Conservation (phyloP, 2,797 vertebrate species). For the Halcyon chelicuti region DNA sequence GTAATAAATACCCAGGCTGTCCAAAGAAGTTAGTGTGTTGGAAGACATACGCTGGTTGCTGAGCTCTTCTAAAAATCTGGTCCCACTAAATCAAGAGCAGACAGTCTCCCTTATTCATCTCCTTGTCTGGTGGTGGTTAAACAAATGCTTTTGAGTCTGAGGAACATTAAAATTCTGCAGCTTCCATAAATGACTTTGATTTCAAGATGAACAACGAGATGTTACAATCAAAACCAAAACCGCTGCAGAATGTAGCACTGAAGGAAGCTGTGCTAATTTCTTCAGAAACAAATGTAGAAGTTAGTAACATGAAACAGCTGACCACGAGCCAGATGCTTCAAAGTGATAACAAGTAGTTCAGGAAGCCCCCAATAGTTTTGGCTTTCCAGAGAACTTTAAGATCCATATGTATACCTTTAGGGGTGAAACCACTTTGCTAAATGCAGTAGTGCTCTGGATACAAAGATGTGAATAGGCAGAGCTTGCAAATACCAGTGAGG, state of each 20-base stretch:
- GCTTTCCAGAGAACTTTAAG: constrained; percentile 39
- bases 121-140: constrained; percentile 69
- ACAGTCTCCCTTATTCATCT: constrained; percentile 52
- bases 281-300: constrained; percentile 67
- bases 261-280: constrained; percentile 58
- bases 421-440: not conserved
- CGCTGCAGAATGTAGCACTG: not conserved
- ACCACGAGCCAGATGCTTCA: constrained; percentile 62
- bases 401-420: constrained; percentile 41
- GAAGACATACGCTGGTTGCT: not conserved
- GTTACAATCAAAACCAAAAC: constrained; percentile 62
- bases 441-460: not conserved
- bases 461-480: not conserved
- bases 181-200: constrained; percentile 70
- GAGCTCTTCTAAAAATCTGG: constrained; percentile 56
- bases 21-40: not conserved
- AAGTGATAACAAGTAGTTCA: constrained; percentile 27
- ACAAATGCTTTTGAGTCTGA: constrained; percentile 68
- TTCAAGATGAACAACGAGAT: constrained; percentile 52
- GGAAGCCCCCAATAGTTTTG: constrained; percentile 53
- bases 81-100: constrained; percentile 56
- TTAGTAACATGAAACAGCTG: constrained; percentile 62
- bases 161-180: constrained; percentile 65
- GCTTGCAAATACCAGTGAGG: not conserved
- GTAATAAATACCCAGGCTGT: not conserved